Evolutionary conservation across 2,888 invertebrate species (phyloP), one percentile per base, ranked within the genome.

Genomic region (Biston stratarius): DNA sequence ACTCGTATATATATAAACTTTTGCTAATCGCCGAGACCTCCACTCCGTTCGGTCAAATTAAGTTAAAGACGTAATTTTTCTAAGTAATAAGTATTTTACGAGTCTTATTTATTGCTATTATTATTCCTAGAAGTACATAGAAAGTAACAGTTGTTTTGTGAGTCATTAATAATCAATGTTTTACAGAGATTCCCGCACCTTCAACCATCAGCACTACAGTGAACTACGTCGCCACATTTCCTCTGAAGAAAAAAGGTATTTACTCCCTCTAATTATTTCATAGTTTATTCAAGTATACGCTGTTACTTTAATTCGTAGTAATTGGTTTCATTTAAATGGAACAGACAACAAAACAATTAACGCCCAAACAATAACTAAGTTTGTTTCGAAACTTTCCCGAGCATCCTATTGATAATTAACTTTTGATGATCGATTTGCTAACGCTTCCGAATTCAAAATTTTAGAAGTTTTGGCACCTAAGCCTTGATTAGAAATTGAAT

Each of bases 111-210:
- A 24, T 24, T 24, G 24, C 3, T 2, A 24, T 24, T 2, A 24
- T 24, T 3, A 45, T 14, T 45, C n/a, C 45, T 14, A 14, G 45
- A 14, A 14, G 8, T 45, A 45, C 1, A 8, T 24, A 24, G 6
- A 12, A 45, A 45, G 6, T 7, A 0, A 45, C 0, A 14, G 14
- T 2, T 45, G 5, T 45, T 45, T 6, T 45, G n/a, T 14, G 45
- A 45, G 14, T 38, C 3, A 38, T 38, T n/a, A 45, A 56, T 7
- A 9, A 8, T n/a, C n/a, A 57, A 61, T 75, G 69, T 80, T 78
- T 92, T 85, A 44, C 94, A 97, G 97, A 97, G 95, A 97, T 97
- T 89, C 97, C 97, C 52, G 96, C 97, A 34, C 97, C 97, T 44
- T 97, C 97, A 40, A 97, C 97, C 71, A 95, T 95, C 45, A 95